These are phyloP conservation scores for Drosophila pandora DNA, from an alignment of 1,140 invertebrate genomes.

Conservation along the genomic window DNA sequence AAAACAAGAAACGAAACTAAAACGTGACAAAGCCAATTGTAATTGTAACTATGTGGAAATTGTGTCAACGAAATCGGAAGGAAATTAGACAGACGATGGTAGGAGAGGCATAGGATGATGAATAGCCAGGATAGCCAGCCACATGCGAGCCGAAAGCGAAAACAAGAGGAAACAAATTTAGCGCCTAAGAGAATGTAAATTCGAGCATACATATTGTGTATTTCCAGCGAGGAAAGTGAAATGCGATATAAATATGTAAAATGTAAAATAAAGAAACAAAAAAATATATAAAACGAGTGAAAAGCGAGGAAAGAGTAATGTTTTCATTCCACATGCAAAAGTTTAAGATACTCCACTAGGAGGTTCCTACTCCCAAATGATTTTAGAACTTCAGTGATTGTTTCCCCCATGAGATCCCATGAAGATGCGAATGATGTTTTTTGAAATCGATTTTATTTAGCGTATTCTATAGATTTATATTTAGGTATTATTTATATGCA, in stretches of 20 bases:
- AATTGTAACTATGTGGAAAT: slow-evolving; percentile 56
- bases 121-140: slow-evolving; percentile 14
- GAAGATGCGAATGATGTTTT: not conserved
- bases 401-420: not conserved
- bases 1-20: slow-evolving; percentile 45
- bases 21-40: slow-evolving; percentile 70
- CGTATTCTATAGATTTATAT: slow-evolving; percentile 37
- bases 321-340: not conserved
- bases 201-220: slow-evolving; percentile 72
- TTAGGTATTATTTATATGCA: slow-evolving; percentile 26
- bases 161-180: slow-evolving; percentile 73
- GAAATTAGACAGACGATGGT: slow-evolving; percentile 9
- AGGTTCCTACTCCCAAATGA: not conserved
- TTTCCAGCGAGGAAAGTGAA: slow-evolving; percentile 60
- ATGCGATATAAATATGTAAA: slow-evolving; percentile 79
- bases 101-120: slow-evolving; percentile 27
- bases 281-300: slow-evolving; percentile 76
- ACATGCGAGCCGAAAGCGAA: slow-evolving; percentile 58
- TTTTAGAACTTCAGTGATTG: too few species aligned
- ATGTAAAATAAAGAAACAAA: slow-evolving; percentile 81
- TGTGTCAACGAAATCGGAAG: slow-evolving; percentile 49
- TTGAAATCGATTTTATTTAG: slow-evolving; percentile 70
- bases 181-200: slow-evolving; percentile 74
- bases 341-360: not conserved
- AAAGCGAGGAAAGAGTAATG: slow-evolving; percentile 13